These are phyloP conservation scores for Cataglyphis livida DNA, from an alignment of 2,888 invertebrate species.

Conservation along the genomic window DNA sequence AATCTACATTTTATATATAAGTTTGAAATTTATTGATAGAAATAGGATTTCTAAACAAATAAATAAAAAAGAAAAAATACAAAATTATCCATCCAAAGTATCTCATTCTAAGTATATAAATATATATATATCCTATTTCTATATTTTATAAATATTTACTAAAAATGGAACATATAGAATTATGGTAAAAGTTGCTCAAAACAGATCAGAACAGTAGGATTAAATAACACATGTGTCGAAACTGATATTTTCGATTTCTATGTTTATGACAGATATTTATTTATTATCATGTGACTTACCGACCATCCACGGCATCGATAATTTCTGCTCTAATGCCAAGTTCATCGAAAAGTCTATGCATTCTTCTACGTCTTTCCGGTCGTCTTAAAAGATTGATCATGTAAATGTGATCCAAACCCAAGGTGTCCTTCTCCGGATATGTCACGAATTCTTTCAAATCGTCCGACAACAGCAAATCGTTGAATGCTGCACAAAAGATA, in stretches of 20 bases:
- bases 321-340: constrained; percentile 92
- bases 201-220: background rate
- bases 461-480: constrained; percentile 78
- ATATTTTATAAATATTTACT: background rate
- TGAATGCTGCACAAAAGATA: constrained; percentile 24
- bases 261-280: constrained; percentile 33
- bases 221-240: background rate
- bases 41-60: background rate
- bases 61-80: background rate
- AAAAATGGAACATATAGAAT: background rate
- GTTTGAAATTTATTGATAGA: background rate
- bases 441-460: constrained; percentile 80
- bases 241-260: background rate
- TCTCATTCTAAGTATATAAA: background rate
- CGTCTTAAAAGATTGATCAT: constrained; percentile 97
- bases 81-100: background rate
- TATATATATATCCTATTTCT: background rate
- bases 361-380: constrained; percentile 91
- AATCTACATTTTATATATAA: background rate
- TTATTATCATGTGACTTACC: constrained; percentile 87
- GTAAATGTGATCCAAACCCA: constrained; percentile 93
- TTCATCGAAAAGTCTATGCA: constrained; percentile 92
- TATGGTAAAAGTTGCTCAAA: constrained; percentile 2
- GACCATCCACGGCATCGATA: constrained; percentile 96
- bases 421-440: constrained; percentile 87